Base-by-base conservation (phyloP, 2,113 vertebrate genomes). In the Toxostoma redivivum region DNA sequence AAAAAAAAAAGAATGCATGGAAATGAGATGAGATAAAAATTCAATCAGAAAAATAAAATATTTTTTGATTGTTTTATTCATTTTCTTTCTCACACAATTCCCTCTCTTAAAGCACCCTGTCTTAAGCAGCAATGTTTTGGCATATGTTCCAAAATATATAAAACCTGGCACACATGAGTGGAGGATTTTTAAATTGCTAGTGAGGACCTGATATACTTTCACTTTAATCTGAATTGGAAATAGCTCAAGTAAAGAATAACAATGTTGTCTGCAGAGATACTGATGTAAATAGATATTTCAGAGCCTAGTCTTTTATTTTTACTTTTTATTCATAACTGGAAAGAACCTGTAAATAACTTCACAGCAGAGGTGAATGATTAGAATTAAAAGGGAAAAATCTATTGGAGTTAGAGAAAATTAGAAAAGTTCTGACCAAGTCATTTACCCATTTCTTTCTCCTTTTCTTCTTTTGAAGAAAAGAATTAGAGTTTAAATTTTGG, bases 161-260 rank as follows among this genome's bases (percentile, higher is more conserved):
- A 71, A 94, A 88, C 48, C 82, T 81, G 78, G 73, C 84, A 93
- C 83, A 95, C 67, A 73, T 33, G 71, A 96, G 24, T 94, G 56
- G 71, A 93, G 76, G 58, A 74, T 94, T 97, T 96, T 94, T 88
- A 94, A 95, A 96, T 96, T 95, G 56, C 79, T 88, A 83, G 85
- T 70, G 93, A 95, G 44, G 79, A 77, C 74, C 90, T 79, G 71
- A 94, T 95, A 88, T 67, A 77, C 79, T 90, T 88, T 90, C 82
- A 71, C 87, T 95, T 91, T 83, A 93, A 95, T 96, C 92, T 93
- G 92, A 95, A 93, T 94, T 94, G 90, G 90, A 96, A 96, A 95
- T 93, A 90, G 76, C 87, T 92, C 64, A 56, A 87, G 93, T 92
- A 88, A 85, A 90, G 81, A 90, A 95, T 92, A 96, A 73, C 93